phyloP scores from a whole-genome alignment of 2,888 invertebrate species.

The Trichogramma dendrolimi region DNA sequence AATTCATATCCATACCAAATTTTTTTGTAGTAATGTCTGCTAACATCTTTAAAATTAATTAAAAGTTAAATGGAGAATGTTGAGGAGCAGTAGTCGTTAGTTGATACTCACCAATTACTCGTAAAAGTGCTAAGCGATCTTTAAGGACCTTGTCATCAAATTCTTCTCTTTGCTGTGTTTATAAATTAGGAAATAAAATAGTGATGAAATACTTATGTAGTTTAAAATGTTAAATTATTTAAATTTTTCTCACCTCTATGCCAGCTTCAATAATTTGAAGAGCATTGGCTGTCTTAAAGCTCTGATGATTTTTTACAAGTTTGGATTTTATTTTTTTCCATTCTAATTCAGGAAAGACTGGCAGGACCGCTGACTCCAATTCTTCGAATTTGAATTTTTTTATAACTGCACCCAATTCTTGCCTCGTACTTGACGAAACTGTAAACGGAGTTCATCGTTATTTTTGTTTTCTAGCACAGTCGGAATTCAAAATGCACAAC shows the following conservation, averaged over 20 bases:
- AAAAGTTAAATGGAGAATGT: not conserved
- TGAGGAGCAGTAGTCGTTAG: not conserved
- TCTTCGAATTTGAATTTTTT: constrained; percentile 43
- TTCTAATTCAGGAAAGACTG: constrained; percentile 41
- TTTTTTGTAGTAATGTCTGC: constrained; percentile 39
- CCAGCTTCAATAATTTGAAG: constrained; percentile 32
- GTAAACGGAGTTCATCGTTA: not conserved
- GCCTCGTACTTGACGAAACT: constrained; percentile 8
- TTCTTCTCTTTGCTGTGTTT: constrained; percentile 30
- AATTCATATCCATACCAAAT: constrained; percentile 39
- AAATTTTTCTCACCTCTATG: constrained; percentile 35
- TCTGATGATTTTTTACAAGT: constrained; percentile 37
- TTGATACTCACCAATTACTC: constrained; percentile 38
- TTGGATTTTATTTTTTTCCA: constrained; percentile 36
- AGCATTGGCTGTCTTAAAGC: constrained; percentile 35
- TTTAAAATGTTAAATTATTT: not conserved
- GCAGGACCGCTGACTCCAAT: constrained; percentile 38
- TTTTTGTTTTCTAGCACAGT: too few species aligned
- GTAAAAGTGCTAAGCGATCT: constrained; percentile 36
- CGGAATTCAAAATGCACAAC: too few species aligned
- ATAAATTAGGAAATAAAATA: not conserved
- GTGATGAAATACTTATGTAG: not conserved
- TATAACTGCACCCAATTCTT: constrained; percentile 7
- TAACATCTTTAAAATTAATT: constrained; percentile 36
- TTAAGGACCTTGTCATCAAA: constrained; percentile 31